Base-by-base conservation (phyloP, 2,888 invertebrate genomes). In the Chironomus tentans region DNA sequence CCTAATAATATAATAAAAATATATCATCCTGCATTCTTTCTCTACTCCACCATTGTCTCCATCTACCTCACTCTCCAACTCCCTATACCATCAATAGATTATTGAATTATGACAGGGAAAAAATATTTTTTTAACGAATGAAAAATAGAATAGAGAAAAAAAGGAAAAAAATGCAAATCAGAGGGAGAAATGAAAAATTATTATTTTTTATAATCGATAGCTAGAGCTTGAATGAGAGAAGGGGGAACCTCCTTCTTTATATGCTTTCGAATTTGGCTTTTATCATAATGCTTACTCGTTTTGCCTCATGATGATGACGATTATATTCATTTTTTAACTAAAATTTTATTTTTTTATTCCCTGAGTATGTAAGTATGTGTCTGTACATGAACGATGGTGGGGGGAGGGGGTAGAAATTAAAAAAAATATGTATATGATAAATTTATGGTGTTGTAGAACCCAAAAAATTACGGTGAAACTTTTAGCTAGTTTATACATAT, bases 171-270 rank as follows among this genome's bases (percentile, higher is more conserved):
- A 72, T 72, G 72, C 72, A 72, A 72, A 72, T 72, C 72, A 72
- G 72, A 61, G 69, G 69, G 50, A 50, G 72, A 72, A 72, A 72
- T 72, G 61, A 72, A 70, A 70, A 70, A 70, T 70, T 70, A 70
- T 70, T 70, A 38, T 72, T 65, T 72, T 62, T 72, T 38, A 62
- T 28, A 62, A 72, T 72, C 72, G 28, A 61, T 62, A 50, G 50
- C 18, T 56, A 15, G 4, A 50, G 22, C 28, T 6, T 15, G n/a
- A 24, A 70, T 46, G 10, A 4, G 28, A 4, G 46, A 47, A 12
- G 18, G 47, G 2, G 6, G 38, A 28, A 28, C 6, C 28, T 18
- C 46, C 18, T 12, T 12, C 61, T 24, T 72, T 72, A n/a, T 18
- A 62, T 72, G 46, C 56, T 62, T 72, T 22, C 56, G 15, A 4